These are phyloP conservation scores for Phaonia tiefii DNA, from an alignment of 2,888 invertebrate species.

Conservation along the genomic window DNA sequence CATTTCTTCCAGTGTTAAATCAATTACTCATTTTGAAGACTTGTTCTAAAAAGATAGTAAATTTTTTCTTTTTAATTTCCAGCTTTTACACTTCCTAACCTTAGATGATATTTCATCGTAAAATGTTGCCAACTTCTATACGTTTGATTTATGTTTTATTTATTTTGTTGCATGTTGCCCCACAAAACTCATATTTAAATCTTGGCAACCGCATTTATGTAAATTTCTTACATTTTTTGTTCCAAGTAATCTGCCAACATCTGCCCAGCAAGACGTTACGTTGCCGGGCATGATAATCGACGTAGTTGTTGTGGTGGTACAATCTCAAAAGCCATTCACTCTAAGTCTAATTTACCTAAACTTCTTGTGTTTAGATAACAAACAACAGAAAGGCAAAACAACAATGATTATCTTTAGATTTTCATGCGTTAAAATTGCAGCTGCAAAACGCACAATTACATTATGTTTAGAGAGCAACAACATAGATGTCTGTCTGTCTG, in stretches of 20 bases:
- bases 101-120: not conserved
- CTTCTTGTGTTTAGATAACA: constrained; percentile 60
- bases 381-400: constrained; percentile 53
- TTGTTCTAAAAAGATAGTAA: not conserved
- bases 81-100: not conserved
- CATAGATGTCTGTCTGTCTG: not conserved
- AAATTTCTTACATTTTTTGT: constrained; percentile 37
- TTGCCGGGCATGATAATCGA: constrained; percentile 18
- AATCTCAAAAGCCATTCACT: constrained; percentile 30
- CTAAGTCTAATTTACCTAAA: constrained; percentile 59
- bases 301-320: not conserved
- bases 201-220: constrained; percentile 59
- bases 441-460: constrained; percentile 65
- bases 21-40: not conserved
- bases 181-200: constrained; percentile 53
- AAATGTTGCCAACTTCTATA: not conserved
- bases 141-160: constrained; percentile 52
- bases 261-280: constrained; percentile 45
- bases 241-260: constrained; percentile 55
- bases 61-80: not conserved
- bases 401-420: constrained; percentile 59
- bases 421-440: constrained; percentile 57
- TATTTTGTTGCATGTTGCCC: constrained; percentile 34
- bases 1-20: constrained; percentile 28
- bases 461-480: constrained; percentile 13